Evolutionary conservation across 2,797 vertebrate species (phyloP).

Genomic region (Sparus aurata): DNA sequence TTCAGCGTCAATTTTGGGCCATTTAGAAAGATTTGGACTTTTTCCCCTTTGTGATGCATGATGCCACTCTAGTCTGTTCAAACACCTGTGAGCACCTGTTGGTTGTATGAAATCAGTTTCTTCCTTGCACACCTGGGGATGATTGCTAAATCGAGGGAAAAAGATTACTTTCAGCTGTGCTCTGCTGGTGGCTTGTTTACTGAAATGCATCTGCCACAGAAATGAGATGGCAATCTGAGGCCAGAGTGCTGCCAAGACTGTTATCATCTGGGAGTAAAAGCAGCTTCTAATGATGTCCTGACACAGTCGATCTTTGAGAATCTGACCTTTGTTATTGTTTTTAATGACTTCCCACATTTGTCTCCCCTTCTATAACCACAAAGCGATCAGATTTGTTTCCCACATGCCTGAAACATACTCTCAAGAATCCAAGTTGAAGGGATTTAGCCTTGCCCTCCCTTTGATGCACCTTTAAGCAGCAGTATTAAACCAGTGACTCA

Average conservation of each 20-base stretch:
- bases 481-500: slow-evolving; percentile 67
- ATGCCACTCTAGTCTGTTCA: too few relatives aligned
- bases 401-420: background rate
- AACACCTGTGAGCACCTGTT: too few relatives aligned
- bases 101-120: too few relatives aligned
- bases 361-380: background rate
- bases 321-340: background rate
- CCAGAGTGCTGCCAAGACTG: background rate
- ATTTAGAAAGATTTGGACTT: too few relatives aligned
- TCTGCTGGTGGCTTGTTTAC: background rate
- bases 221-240: background rate
- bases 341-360: background rate
- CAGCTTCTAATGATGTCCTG: background rate
- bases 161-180: too few relatives aligned
- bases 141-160: too few relatives aligned
- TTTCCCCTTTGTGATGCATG: too few relatives aligned
- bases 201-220: background rate
- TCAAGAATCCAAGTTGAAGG: background rate
- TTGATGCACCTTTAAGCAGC: background rate
- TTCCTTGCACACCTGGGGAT: too few relatives aligned
- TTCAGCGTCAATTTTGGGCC: too few relatives aligned
- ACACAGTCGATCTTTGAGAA: background rate
- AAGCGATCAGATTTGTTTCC: background rate
- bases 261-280: background rate
- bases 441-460: background rate